These are phyloP conservation scores for Drosophila niveifrons DNA, from an alignment of 2,888 invertebrate species.

Conservation along the genomic window DNA sequence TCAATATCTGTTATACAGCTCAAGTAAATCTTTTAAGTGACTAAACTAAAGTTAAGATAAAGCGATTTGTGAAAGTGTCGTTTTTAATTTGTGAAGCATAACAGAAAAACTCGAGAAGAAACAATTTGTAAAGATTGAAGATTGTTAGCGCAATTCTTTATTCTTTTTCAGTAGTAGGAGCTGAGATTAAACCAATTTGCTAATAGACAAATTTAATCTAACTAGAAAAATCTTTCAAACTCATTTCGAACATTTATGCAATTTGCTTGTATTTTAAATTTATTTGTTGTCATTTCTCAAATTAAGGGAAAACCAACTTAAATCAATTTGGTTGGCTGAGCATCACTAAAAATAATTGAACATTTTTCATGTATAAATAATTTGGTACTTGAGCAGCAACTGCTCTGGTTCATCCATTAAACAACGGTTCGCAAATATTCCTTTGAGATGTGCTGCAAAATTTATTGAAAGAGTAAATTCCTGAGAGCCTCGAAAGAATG, in stretches of 20 bases:
- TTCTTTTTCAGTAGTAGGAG: not conserved
- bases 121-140: not conserved
- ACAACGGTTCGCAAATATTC: not conserved
- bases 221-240: not conserved
- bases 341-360: not conserved
- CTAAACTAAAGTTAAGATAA: not conserved
- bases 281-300: too few relatives aligned
- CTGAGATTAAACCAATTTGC: not conserved
- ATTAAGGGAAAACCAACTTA: too few relatives aligned
- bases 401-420: not conserved
- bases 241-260: too few relatives aligned
- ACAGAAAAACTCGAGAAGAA: not conserved
- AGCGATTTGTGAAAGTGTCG: not conserved
- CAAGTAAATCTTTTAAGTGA: not conserved
- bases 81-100: not conserved
- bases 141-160: not conserved
- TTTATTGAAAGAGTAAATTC: slow-evolving; percentile 7
- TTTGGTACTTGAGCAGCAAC: not conserved
- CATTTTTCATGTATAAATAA: not conserved
- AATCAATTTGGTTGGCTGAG: not conserved
- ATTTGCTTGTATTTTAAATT: too few relatives aligned
- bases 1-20: not conserved
- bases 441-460: not conserved
- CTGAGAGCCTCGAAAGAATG: slow-evolving; percentile 3
- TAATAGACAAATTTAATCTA: not conserved